Conservation (phyloP, 92 coral and sea anemone genomes). For the Palythoa caribaeorum region DNA sequence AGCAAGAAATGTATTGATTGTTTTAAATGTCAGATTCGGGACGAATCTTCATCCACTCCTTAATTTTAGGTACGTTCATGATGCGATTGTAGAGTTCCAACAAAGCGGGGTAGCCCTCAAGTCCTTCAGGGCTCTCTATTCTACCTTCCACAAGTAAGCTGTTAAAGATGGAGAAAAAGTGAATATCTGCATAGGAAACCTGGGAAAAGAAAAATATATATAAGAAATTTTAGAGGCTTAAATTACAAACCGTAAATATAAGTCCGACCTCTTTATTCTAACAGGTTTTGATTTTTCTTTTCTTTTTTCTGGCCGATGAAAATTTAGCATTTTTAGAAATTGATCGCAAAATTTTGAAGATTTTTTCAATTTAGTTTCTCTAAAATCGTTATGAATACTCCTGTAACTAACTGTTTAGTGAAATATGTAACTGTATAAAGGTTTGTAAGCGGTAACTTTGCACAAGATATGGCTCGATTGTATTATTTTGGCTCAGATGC, state of each 20-base stretch:
- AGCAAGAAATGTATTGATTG: not conserved
- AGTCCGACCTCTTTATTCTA: not conserved
- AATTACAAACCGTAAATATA: not conserved
- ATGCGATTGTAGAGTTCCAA: slow-evolving; percentile 43
- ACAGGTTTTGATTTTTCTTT: too few species aligned
- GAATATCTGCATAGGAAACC: slow-evolving; percentile 67
- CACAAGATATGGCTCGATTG: too few species aligned
- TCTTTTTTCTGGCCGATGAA: too few species aligned
- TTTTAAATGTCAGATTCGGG: slow-evolving; percentile 21
- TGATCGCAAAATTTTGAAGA: too few species aligned
- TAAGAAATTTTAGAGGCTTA: not conserved
- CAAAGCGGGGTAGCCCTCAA: slow-evolving; percentile 39
- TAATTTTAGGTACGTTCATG: slow-evolving; percentile 33
- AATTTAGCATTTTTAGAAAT: too few species aligned
- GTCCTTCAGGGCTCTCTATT: slow-evolving; percentile 39
- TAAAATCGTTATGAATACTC: too few species aligned
- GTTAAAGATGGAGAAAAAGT: slow-evolving; percentile 60
- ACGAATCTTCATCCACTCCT: slow-evolving; percentile 31
- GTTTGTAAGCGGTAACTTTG: too few species aligned
- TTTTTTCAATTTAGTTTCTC: too few species aligned
- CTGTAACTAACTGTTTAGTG: too few species aligned
- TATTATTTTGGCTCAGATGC: too few species aligned
- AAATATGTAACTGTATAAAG: too few species aligned
- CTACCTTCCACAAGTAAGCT: slow-evolving; percentile 44
- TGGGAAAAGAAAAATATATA: not conserved